Evolutionary conservation across 2,797 vertebrate genomes (phyloP).

Genomic region (Micromesistius poutassou): DNA sequence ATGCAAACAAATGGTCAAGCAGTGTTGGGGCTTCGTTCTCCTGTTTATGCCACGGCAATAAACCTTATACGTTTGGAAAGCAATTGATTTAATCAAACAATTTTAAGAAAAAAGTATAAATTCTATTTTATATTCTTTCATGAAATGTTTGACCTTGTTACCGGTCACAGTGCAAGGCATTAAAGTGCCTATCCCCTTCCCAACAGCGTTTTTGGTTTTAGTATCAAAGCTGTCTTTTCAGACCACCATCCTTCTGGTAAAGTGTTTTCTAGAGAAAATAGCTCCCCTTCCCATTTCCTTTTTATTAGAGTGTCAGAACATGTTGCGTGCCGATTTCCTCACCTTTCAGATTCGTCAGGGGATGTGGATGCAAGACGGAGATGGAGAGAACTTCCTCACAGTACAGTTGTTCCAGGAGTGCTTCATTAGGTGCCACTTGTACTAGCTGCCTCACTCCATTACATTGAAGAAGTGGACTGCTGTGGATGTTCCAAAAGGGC

Average conservation of each 20-base stretch:
- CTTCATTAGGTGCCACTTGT: conserved; percentile 7
- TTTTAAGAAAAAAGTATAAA: too few relatives aligned
- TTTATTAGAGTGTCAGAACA: too few relatives aligned
- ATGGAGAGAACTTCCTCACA: neutral
- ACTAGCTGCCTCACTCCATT: conserved; percentile 45
- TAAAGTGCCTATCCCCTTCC: neutral
- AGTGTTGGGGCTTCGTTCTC: too few relatives aligned
- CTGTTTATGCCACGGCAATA: too few relatives aligned
- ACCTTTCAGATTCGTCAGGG: too few relatives aligned
- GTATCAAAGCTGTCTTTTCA: neutral
- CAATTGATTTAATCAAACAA: too few relatives aligned
- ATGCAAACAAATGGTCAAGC: too few relatives aligned
- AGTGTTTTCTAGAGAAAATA: too few relatives aligned
- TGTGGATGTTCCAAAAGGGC: conserved; percentile 16
- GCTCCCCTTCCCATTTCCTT: too few relatives aligned
- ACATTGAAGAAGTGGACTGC: conserved; percentile 35
- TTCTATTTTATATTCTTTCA: neutral
- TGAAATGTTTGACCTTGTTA: neutral
- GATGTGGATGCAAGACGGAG: neutral
- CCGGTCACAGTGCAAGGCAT: neutral
- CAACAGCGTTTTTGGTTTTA: neutral
- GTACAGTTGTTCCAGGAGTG: neutral
- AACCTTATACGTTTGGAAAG: too few relatives aligned
- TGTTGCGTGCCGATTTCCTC: too few relatives aligned
- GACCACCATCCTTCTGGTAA: too few relatives aligned